phyloP scores from a whole-genome alignment of 2,888 invertebrate species.

The Atherix ibis region DNA sequence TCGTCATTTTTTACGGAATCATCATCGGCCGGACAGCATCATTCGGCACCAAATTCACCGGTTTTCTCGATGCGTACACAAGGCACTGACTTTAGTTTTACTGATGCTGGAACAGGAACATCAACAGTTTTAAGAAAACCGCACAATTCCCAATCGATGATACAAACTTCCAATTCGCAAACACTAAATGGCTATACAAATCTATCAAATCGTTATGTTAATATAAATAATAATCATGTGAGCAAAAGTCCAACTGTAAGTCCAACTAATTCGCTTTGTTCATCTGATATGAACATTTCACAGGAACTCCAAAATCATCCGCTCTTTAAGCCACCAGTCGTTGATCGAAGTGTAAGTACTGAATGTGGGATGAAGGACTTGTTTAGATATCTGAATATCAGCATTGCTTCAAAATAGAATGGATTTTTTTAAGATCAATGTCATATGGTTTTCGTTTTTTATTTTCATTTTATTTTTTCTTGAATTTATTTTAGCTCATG shows the following conservation, averaged over 20 bases:
- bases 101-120: slow-evolving; percentile 14
- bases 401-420: too few species aligned
- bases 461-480: too few species aligned
- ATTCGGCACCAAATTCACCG: slow-evolving; percentile 52
- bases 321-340: slow-evolving; percentile 39
- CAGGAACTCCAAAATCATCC: slow-evolving; percentile 41
- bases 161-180: slow-evolving; percentile 27
- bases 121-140: slow-evolving; percentile 16
- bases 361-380: too few species aligned
- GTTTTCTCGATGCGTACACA: slow-evolving; percentile 37
- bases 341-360: slow-evolving; percentile 46
- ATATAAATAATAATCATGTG: slow-evolving; percentile 7
- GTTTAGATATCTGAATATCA: too few species aligned
- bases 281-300: slow-evolving; percentile 34
- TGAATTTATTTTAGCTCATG: too few species aligned
- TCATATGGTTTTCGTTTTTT: too few species aligned
- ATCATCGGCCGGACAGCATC: slow-evolving; percentile 20
- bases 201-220: slow-evolving; percentile 15
- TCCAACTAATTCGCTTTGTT: slow-evolving; percentile 30
- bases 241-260: slow-evolving; percentile 30
- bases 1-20: slow-evolving; percentile 2
- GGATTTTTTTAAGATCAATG: too few species aligned
- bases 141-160: too few species aligned
- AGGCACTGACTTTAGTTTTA: slow-evolving; percentile 3
- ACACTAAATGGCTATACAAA: slow-evolving; percentile 23